A percentile compares a stretch with the other conserved stretches of the same genome.
Conservation (phyloP, 2,113 vertebrate genomes). For the Planiliza haematocheilus region DNA sequence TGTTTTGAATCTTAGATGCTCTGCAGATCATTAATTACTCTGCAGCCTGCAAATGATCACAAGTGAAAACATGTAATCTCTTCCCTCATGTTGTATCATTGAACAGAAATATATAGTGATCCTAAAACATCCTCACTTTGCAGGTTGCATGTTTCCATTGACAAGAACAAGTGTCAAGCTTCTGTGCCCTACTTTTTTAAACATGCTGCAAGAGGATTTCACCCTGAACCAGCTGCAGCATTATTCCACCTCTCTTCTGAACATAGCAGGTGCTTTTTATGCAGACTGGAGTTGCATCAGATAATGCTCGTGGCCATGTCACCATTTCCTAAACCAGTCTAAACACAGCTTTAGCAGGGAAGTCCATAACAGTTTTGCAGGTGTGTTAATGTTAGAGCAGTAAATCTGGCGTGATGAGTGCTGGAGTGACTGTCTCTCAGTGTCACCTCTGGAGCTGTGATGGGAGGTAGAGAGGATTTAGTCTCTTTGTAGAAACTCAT, state of each 20-base stretch:
- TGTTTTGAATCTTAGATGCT: no score
- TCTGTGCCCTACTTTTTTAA: background rate
- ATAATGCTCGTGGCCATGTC: conserved; percentile 51
- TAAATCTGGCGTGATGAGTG: conserved; percentile 62
- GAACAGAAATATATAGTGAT: no score
- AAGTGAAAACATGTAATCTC: no score
- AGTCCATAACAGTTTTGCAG: conserved; percentile 63
- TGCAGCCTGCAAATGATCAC: no score
- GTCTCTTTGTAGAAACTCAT: conserved; percentile 5
- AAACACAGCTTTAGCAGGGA: conserved; percentile 66
- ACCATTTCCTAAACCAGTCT: conserved; percentile 68
- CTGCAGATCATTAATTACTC: no score
- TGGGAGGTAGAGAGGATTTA: conserved; percentile 11
- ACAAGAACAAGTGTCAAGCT: no score
- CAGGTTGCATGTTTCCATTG: no score
- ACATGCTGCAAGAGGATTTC: background rate
- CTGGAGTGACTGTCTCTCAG: conserved; percentile 27
- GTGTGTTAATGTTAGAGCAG: conserved; percentile 74
- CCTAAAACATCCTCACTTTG: no score
- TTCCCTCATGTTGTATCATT: no score
- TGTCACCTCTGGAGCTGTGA: conserved; percentile 15
- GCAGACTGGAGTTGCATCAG: conserved; percentile 21
- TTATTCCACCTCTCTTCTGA: conserved; percentile 7
- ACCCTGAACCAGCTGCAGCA: background rate
- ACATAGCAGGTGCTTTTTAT: conserved; percentile 52